Evolutionary conservation across 35 echinoderm and acorn worm genomes (phyloP), one percentile per base, ranked within the genome.

Genomic region (Ophioderma brevispina): DNA sequence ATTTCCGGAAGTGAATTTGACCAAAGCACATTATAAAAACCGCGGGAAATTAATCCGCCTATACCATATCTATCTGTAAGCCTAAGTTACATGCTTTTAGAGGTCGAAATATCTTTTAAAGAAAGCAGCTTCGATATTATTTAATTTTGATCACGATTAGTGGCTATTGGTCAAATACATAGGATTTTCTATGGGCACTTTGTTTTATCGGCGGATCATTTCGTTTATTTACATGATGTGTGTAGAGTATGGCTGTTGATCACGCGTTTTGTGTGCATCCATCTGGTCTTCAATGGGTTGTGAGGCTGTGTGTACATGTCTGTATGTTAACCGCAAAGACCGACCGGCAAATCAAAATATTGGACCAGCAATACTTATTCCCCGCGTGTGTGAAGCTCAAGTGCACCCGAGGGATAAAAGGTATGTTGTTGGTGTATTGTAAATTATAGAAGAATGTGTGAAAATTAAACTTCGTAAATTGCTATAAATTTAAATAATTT

Each of bases 1-100:
- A 25, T 70, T 70, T 70, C 59, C 59, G 59, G 59, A 70, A 70
- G 59, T 70, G 59, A 70, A 70, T 70, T 70, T 70, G 59, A 70
- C 59, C 59, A 25, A 70, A 25, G 4, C 59, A 70, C 59, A 70
- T 3, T 70, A 30, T 70, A 70, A 70, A 25, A 70, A 70, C 15
- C 59, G 59, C 59, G 59, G 59, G 59, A 70, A 70, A 70, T 25
- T 25, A 70, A 70, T 70, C 10, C 59, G 59, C 59, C 2, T 25
- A n/a, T n/a, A n/a, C n/a, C n/a, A n/a, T n/a, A n/a, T n/a, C n/a
- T n/a, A n/a, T 25, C 5, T 13, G 15, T 4, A 15, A 2, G 59
- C 15, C 15, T 25, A 70, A 70, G n/a, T 70, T 25, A 4, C n/a
- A 25, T 25, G 1, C 5, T 15, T 70, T 70, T 70, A 46, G 17